Percentiles rank a stretch among this genome's conserved stretches.
Evolutionary conservation across 2,888 invertebrate species (phyloP).

Genomic region (Caenorhabditis plicata): DNA sequence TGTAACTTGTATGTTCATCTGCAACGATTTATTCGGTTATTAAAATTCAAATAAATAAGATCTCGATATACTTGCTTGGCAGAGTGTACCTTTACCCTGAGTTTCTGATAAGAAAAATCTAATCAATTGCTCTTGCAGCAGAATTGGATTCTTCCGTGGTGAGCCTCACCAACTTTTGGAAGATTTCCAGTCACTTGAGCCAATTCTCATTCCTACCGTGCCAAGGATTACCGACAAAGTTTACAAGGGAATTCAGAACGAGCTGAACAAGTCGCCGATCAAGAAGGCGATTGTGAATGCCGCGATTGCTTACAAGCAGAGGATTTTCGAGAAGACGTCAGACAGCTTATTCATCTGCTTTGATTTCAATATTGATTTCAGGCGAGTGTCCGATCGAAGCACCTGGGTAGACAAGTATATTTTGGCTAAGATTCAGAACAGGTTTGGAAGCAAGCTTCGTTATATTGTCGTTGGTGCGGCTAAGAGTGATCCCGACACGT

Average conservation of each 20-base stretch:
- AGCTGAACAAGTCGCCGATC: slow-evolving; percentile 15
- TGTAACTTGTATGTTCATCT: too few species aligned
- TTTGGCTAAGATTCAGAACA: slow-evolving; percentile 18
- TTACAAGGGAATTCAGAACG: slow-evolving; percentile 17
- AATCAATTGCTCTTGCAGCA: slow-evolving; percentile 3
- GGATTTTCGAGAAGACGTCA: slow-evolving; percentile 20
- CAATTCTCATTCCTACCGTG: slow-evolving; percentile 16
- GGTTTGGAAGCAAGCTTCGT: slow-evolving; percentile 12
- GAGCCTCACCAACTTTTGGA: slow-evolving; percentile 22
- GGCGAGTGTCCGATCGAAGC: slow-evolving; percentile 13
- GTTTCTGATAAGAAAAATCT: not conserved
- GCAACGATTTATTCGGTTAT: too few species aligned
- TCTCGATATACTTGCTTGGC: too few species aligned
- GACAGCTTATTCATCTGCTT: too few species aligned
- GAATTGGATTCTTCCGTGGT: slow-evolving; percentile 23
- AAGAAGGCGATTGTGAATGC: slow-evolving; percentile 16
- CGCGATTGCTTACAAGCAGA: slow-evolving; percentile 16
- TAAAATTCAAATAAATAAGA: too few species aligned
- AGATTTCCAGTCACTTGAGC: slow-evolving; percentile 18
- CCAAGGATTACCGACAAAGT: slow-evolving; percentile 32
- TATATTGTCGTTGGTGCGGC: slow-evolving; percentile 27
- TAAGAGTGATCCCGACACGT: slow-evolving; percentile 6
- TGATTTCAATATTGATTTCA: slow-evolving; percentile 2
- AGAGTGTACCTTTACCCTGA: not conserved
- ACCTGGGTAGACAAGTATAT: slow-evolving; percentile 27